Base-by-base conservation (phyloP, 1,140 invertebrate genomes). In the Mizuhopecten yessoensis region DNA sequence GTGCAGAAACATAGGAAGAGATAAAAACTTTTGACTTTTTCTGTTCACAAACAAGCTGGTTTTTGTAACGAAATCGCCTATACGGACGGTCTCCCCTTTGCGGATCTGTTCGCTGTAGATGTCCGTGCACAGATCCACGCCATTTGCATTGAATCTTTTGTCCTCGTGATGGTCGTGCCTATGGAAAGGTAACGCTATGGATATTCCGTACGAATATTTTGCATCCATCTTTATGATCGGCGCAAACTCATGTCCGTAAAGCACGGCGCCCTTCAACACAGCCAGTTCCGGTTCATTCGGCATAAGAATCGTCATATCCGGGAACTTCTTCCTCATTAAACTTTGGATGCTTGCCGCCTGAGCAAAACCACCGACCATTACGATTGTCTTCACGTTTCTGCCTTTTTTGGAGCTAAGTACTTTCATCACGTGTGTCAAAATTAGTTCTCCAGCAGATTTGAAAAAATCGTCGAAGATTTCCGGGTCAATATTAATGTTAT, bases 361-460 rank as follows among this genome's bases (percentile, higher is more conserved):
- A 17, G 92, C 90, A 91, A 92, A 93, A 7, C 92, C 92, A 11
- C 92, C 92, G 29, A 92, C 92, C 34, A 93, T 42, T 2, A 93
- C 90, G 5, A 93, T 86, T 1, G 91, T 90, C 36, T 91, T 91
- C 11, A 90, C 86, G 33, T 90, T 90, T 88, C 86, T 90, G 15
- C 88, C 34, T 33, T 34, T 75, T 39, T 87, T 87, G 0, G 90
- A 42, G n/a, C 90, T 89, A n/a, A 93, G 34, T 29, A 92, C 34
- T 75, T 91, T 92, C 15, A 90, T 34, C 3, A 93, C 34, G 75
- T 91, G 87, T n/a, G 87, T 90, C 7, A 87, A 29, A 3, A 93
- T 93, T 34, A 92, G 89, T 39, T 93, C 90, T 0, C 88, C 34
- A 36, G 89, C 88, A 36, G 75, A n/a, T 15, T 86, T 86, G 45